A percentile compares a stretch with the other conserved stretches of the same genome.
These are phyloP conservation scores for Protula sp. DNA, from an alignment of 2,888 invertebrate species.

Conservation along the genomic window DNA sequence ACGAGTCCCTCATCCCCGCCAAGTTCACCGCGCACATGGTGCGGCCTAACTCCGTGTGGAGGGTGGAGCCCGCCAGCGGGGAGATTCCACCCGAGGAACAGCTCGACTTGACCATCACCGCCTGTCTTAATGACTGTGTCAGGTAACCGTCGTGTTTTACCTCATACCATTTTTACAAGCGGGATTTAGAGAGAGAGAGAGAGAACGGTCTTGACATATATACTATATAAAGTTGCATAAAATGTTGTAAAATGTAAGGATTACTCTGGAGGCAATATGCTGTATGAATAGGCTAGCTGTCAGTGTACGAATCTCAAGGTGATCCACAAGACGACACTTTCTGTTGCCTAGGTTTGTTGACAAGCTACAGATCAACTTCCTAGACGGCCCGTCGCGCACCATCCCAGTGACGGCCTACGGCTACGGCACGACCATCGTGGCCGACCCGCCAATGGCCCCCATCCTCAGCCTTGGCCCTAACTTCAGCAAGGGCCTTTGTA, in stretches of 20 bases:
- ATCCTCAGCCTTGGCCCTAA: slow-evolving; percentile 62
- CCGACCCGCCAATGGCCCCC: slow-evolving; percentile 61
- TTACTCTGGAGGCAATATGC: too few species aligned
- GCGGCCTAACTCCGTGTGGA: slow-evolving; percentile 43
- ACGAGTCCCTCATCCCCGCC: slow-evolving; percentile 68
- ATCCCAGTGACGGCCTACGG: slow-evolving; percentile 62
- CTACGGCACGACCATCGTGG: slow-evolving; percentile 64
- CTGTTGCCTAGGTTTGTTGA: slow-evolving; percentile 47
- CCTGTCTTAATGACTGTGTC: slow-evolving; percentile 49
- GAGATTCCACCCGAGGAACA: slow-evolving; percentile 46
- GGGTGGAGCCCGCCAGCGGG: slow-evolving; percentile 44
- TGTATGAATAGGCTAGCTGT: too few species aligned
- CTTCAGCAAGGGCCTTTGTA: slow-evolving; percentile 55
- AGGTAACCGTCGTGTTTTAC: too few species aligned
- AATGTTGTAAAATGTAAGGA: too few species aligned
- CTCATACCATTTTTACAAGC: too few species aligned
- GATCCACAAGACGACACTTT: too few species aligned
- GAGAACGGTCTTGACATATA: too few species aligned
- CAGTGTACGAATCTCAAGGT: too few species aligned
- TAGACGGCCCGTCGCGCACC: slow-evolving; percentile 54
- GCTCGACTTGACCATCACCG: slow-evolving; percentile 43
- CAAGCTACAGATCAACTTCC: slow-evolving; percentile 47
- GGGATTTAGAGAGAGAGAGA: too few species aligned
- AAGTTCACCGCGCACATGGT: slow-evolving; percentile 59
- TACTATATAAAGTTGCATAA: too few species aligned